Conservation (phyloP, 2,797 vertebrate genomes). For the Esox lucius region DNA sequence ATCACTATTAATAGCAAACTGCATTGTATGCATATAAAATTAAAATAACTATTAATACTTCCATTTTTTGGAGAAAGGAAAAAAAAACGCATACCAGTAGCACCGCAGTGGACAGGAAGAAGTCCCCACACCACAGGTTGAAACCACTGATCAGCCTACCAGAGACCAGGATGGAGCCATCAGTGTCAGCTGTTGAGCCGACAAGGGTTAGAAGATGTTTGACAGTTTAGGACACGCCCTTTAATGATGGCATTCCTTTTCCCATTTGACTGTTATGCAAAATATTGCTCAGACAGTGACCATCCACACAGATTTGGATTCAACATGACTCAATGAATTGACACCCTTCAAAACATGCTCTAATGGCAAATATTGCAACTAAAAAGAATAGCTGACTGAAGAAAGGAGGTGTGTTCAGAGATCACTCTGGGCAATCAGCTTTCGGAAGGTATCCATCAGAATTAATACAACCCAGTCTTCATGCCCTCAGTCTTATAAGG, state of each 20-base stretch:
- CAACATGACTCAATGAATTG: background rate
- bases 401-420: constrained; percentile 8
- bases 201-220: background rate
- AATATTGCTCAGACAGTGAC: background rate
- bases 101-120: too few species aligned
- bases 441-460: constrained; percentile 22
- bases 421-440: constrained; percentile 27
- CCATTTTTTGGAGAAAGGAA: too few species aligned
- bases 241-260: background rate
- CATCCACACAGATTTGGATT: background rate
- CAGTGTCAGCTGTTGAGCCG: background rate
- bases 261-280: background rate
- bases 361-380: background rate
- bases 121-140: too few species aligned
- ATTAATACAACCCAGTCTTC: constrained; percentile 68
- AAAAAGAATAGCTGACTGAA: constrained; percentile 26
- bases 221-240: background rate
- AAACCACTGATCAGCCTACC: background rate
- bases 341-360: background rate
- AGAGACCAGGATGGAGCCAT: background rate
- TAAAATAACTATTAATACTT: too few species aligned
- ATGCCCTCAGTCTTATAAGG: constrained; percentile 70
- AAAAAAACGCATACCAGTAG: too few species aligned
- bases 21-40: too few species aligned
- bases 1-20: too few species aligned